Percentiles rank a stretch among this genome's conserved stretches.
Evolutionary conservation across 2,888 invertebrate species (phyloP).

Genomic region (Nymphalis polychloros): DNA sequence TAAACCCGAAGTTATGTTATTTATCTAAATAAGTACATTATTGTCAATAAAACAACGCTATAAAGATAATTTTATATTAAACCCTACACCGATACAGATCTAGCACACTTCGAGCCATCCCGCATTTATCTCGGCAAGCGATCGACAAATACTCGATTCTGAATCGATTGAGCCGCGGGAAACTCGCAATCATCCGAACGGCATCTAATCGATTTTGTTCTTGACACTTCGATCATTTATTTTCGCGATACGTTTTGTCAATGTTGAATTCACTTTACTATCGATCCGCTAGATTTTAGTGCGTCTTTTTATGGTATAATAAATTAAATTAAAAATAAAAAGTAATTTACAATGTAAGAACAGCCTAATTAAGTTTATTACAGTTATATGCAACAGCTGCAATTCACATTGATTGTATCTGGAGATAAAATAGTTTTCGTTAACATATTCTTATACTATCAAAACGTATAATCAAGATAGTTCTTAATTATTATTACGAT

Average conservation of each 20-base stretch:
- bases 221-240: constrained; percentile 40
- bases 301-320: background rate
- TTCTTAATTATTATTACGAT: background rate
- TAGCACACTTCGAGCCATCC: constrained; percentile 39
- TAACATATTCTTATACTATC: constrained; percentile 8
- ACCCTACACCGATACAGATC: constrained; percentile 34
- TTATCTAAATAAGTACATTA: constrained; percentile 25
- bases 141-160: constrained; percentile 45
- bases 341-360: too few relatives aligned
- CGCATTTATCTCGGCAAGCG: constrained; percentile 35
- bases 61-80: constrained; percentile 38
- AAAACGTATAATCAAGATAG: constrained; percentile 9
- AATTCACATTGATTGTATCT: constrained; percentile 7
- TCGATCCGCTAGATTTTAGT: constrained; percentile 25
- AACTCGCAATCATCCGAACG: constrained; percentile 39
- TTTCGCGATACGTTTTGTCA: constrained; percentile 29
- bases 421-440: constrained; percentile 6
- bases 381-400: constrained; percentile 9
- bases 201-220: constrained; percentile 43
- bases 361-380: background rate
- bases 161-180: constrained; percentile 42
- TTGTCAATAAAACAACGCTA: constrained; percentile 31
- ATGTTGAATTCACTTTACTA: constrained; percentile 26
- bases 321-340: background rate
- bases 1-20: background rate